Evolutionary conservation across 1,140 invertebrate species (phyloP), one percentile per base, ranked within the genome.

Genomic region (Xylocopa sonorina): DNA sequence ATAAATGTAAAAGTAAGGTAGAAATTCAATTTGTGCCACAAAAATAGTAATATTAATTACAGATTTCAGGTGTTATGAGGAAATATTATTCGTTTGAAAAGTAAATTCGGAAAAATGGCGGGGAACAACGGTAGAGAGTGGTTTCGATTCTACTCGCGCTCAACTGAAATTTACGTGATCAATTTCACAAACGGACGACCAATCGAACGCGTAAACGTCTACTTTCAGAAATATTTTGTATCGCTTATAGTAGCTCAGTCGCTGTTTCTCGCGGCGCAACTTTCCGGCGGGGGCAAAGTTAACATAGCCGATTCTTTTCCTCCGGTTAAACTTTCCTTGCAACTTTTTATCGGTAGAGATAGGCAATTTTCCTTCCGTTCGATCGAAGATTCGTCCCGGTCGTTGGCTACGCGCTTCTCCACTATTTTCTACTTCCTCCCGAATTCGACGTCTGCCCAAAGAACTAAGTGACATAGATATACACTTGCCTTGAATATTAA

Each of bases 331-430:
- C 29, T 77, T 77, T 69, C 21, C 50, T 50, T 34, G 34, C 41
- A 58, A 69, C 64, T 77, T 77, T 58, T 41, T 34, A 50, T 48
- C 64, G 16, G 1, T 21, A n/a, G 24, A 24, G 41, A 58, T 53
- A 58, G 43, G n/a, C 53, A 58, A 68, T 77, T 77, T 69, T 64
- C 24, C 57, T 38, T 50, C 5, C 38, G 16, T 68, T 67, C 64
- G 41, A 69, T 77, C 41, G 63, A 57, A 18, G 38, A 55, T 76
- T 24, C 29, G n/a, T 7, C 41, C 9, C 18, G 21, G 5, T 24
- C 43, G 14, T n/a, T 50, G 43, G 16, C 29, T 18, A 32, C 29
- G 10, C 24, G 1, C 5, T n/a, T 24, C 51, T 14, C 9, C 16
- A 16, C 18, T 21, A 12, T 18, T 68, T n/a, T 38, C 27, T 34